phyloP scores from a whole-genome alignment of 2,888 invertebrate genomes.

The Cheiracanthium punctorium region DNA sequence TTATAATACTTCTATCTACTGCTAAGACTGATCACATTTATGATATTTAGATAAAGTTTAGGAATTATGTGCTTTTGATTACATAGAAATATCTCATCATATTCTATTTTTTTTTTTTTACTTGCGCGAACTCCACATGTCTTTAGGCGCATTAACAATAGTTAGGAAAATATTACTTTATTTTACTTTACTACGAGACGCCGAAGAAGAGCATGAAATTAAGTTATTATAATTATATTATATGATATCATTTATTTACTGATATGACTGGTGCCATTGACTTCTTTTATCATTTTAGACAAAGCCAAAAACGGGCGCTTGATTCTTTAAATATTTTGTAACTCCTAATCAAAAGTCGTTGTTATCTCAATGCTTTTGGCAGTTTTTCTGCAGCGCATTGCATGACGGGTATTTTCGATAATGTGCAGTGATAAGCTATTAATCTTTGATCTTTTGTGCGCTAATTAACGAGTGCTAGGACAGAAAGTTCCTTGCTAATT shows the following conservation, averaged over 20 bases:
- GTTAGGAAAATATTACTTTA: background rate
- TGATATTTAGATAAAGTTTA: background rate
- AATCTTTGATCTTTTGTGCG: slow-evolving; percentile 51
- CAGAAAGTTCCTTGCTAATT: slow-evolving; percentile 35
- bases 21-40: slow-evolving; percentile 3
- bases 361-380: background rate
- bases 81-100: background rate
- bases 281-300: background rate
- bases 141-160: background rate
- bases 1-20: slow-evolving; percentile 10
- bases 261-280: slow-evolving; percentile 7
- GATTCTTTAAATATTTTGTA: background rate
- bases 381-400: background rate
- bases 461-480: slow-evolving; percentile 66
- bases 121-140: background rate
- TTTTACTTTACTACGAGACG: background rate
- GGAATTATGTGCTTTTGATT: slow-evolving; percentile 1
- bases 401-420: background rate
- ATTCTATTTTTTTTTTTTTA: background rate
- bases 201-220: background rate
- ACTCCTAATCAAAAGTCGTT: background rate
- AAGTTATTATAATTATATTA: too few species aligned
- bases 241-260: too few species aligned
- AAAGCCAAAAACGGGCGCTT: background rate
- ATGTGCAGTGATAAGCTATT: slow-evolving; percentile 50